Evolutionary conservation across 1,140 invertebrate species (phyloP).

Genomic region (Polyergus mexicanus): DNA sequence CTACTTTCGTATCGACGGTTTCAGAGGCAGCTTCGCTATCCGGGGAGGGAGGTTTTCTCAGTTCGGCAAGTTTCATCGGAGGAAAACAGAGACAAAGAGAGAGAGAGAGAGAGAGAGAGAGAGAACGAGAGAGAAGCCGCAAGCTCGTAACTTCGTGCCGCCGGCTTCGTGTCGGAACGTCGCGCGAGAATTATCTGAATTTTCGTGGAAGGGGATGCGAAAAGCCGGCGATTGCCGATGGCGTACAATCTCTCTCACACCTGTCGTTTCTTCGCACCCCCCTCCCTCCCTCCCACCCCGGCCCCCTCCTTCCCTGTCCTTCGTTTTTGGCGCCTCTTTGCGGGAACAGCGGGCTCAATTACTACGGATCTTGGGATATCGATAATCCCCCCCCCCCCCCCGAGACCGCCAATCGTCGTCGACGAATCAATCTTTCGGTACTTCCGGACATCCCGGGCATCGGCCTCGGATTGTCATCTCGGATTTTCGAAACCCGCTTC

Average conservation of each 20-base stretch:
- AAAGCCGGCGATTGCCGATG: constrained; percentile 43
- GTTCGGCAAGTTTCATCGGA: constrained; percentile 57
- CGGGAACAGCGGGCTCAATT: constrained; percentile 62
- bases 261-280: constrained; percentile 53
- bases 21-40: not conserved
- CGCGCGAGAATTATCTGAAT: constrained; percentile 61
- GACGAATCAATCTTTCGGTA: constrained; percentile 68
- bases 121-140: constrained; percentile 48
- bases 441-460: not conserved
- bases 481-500: constrained; percentile 35
- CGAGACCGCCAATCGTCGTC: constrained; percentile 69
- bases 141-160: constrained; percentile 58
- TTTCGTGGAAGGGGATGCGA: not conserved
- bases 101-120: not conserved
- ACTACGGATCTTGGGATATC: constrained; percentile 66
- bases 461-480: constrained; percentile 39
- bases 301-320: not conserved
- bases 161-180: constrained; percentile 64
- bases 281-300: too few relatives aligned
- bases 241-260: constrained; percentile 61
- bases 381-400: too few relatives aligned
- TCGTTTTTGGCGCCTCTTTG: constrained; percentile 50
- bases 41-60: constrained; percentile 18
- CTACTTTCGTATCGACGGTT: constrained; percentile 31
- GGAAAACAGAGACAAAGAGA: not conserved